phyloP scores from a whole-genome alignment of 1,140 invertebrate species.

The Ditylenchus dipsaci region DNA sequence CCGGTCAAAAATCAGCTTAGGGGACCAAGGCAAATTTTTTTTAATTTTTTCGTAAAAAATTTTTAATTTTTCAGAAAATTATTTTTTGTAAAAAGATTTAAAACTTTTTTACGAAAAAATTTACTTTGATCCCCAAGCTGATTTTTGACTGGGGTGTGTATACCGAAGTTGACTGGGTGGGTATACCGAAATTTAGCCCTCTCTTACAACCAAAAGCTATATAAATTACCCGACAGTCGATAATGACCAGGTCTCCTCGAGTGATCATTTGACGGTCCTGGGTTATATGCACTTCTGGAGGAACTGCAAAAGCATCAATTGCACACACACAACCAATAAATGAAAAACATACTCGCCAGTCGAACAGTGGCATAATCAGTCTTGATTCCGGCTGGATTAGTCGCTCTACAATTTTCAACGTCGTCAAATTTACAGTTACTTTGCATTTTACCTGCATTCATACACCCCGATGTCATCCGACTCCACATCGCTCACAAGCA shows the following conservation, averaged over 20 bases:
- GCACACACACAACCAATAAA: conserved; percentile 1
- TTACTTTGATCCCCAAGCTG: no score
- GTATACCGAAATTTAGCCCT: no score
- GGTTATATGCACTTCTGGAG: conserved; percentile 58
- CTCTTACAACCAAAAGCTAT: conserved; percentile 2
- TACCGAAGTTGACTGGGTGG: no score
- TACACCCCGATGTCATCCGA: conserved; percentile 61
- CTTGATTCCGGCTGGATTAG: conserved; percentile 61
- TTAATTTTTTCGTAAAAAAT: no score
- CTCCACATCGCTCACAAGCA: conserved; percentile 52
- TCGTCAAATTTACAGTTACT: no score
- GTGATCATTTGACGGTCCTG: conserved; percentile 58
- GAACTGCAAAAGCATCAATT: conserved; percentile 48
- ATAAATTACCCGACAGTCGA: conserved; percentile 57
- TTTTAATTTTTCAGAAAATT: no score
- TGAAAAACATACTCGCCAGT: conserved; percentile 40
- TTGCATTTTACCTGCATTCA: conserved; percentile 59
- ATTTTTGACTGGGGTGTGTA: no score
- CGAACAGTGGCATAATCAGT: conserved; percentile 44
- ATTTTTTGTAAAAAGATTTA: no score
- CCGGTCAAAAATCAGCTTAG: no score
- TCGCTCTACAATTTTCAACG: conserved; percentile 50
- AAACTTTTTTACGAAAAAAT: no score
- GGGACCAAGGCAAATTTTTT: no score
- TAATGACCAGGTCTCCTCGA: conserved; percentile 39